Percentiles rank a stretch among this genome's conserved stretches.
Conservation (phyloP, 2,888 invertebrate genomes). For the Eledone cirrhosa region DNA sequence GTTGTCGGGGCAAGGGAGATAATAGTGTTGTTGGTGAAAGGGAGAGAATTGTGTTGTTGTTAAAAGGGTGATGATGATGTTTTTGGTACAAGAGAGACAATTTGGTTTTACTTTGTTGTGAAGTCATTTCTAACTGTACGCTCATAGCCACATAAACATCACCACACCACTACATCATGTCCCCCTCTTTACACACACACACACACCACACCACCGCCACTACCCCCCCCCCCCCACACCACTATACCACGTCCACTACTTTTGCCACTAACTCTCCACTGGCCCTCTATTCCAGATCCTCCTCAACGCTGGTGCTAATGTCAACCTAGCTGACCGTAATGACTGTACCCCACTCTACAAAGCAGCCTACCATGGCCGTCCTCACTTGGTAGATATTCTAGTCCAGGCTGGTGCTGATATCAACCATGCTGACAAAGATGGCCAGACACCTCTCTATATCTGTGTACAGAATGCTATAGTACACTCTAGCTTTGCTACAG, state of each 20-base stretch:
- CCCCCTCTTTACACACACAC: too few species aligned
- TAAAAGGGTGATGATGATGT: background rate
- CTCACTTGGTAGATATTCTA: slow-evolving; percentile 55
- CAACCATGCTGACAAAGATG: slow-evolving; percentile 63
- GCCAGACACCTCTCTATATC: slow-evolving; percentile 67
- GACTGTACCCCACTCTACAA: slow-evolving; percentile 66
- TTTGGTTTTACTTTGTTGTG: too few species aligned
- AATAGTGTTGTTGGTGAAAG: background rate
- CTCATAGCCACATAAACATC: too few species aligned
- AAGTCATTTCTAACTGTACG: too few species aligned
- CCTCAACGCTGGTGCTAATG: slow-evolving; percentile 63
- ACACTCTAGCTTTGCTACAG: slow-evolving; percentile 63
- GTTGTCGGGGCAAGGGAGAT: background rate
- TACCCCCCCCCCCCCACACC: too few species aligned
- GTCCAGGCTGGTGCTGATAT: slow-evolving; percentile 64
- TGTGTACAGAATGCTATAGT: slow-evolving; percentile 68
- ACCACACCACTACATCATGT: too few species aligned
- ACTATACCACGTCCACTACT: too few species aligned
- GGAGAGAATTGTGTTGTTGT: background rate
- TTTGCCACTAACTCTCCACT: background rate
- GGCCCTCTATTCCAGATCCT: slow-evolving; percentile 54
- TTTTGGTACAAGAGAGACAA: background rate
- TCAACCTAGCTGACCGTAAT: slow-evolving; percentile 64
- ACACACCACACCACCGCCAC: too few species aligned
- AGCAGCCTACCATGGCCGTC: slow-evolving; percentile 64